These are phyloP conservation scores for Gymnarchus niloticus DNA, from an alignment of 2,113 vertebrate genomes.

Conservation along the genomic window DNA sequence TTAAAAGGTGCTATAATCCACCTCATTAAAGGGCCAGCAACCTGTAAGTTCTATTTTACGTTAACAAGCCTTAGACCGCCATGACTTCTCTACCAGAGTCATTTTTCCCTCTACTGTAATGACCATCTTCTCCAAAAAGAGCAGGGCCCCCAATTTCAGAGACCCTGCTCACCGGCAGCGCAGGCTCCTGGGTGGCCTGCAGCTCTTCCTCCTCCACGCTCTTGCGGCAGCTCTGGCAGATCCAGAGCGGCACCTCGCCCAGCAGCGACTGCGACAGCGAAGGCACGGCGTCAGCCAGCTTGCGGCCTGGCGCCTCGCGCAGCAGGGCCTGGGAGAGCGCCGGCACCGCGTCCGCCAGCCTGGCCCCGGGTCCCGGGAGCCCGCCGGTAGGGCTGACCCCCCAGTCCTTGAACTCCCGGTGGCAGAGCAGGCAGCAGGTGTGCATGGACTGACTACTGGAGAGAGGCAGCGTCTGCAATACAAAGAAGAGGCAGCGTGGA, in stretches of 20 bases:
- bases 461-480: slow-evolving; percentile 56
- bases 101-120: no score
- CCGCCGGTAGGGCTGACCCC: slow-evolving; percentile 80
- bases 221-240: slow-evolving; percentile 96
- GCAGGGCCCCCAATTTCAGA: background rate
- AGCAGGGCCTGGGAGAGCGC: slow-evolving; percentile 88
- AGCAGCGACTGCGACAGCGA: slow-evolving; percentile 84
- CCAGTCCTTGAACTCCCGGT: slow-evolving; percentile 95
- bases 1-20: no score
- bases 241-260: slow-evolving; percentile 96
- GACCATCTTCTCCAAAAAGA: no score
- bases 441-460: slow-evolving; percentile 76
- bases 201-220: slow-evolving; percentile 96
- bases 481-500: background rate
- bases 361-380: slow-evolving; percentile 79
- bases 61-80: no score
- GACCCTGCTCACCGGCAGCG: slow-evolving; percentile 67
- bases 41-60: no score
- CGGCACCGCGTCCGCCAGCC: slow-evolving; percentile 77
- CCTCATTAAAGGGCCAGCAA: no score
- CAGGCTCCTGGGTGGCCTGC: slow-evolving; percentile 80
- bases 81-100: no score
- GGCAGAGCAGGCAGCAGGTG: slow-evolving; percentile 94
- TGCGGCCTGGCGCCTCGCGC: slow-evolving; percentile 76
- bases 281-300: slow-evolving; percentile 88